These are phyloP conservation scores for Oryzias curvinotus DNA, from an alignment of 2,113 vertebrate species.

Conservation along the genomic window DNA sequence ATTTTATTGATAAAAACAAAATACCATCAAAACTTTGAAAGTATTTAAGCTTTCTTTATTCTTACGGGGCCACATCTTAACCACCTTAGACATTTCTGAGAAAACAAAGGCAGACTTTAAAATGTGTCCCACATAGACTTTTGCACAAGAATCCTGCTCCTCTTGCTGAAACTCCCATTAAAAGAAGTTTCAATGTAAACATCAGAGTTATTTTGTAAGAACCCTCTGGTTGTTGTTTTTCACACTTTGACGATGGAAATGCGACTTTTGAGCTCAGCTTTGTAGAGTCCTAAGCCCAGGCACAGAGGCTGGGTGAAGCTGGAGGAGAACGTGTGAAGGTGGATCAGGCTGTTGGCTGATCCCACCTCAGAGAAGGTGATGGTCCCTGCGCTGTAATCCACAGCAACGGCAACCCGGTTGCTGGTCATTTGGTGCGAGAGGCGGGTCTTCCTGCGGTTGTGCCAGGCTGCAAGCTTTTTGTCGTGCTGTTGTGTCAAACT, in stretches of 20 bases:
- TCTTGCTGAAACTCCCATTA: too few species aligned
- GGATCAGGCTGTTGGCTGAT: conserved; percentile 46
- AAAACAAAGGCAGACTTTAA: too few species aligned
- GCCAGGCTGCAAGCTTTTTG: conserved; percentile 74
- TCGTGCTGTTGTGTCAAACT: conserved; percentile 75
- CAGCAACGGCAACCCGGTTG: conserved; percentile 59
- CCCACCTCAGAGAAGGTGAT: conserved; percentile 75
- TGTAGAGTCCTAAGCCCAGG: conserved; percentile 77
- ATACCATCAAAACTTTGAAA: too few species aligned
- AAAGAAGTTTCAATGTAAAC: background rate
- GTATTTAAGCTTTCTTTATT: too few species aligned
- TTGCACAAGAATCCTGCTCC: too few species aligned
- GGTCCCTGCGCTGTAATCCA: conserved; percentile 70
- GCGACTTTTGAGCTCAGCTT: conserved; percentile 70
- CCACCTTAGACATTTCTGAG: too few species aligned
- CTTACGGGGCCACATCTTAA: too few species aligned
- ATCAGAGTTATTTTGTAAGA: background rate
- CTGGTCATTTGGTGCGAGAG: conserved; percentile 61
- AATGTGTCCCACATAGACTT: too few species aligned
- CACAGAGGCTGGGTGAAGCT: conserved; percentile 68
- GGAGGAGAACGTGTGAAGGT: conserved; percentile 72
- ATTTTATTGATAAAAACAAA: too few species aligned
- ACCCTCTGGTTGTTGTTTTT: background rate
- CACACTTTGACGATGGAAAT: conserved; percentile 63
- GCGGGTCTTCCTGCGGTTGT: conserved; percentile 72